phyloP scores from a whole-genome alignment of 2,113 vertebrate species.

The Rhynchomys soricoides region DNA sequence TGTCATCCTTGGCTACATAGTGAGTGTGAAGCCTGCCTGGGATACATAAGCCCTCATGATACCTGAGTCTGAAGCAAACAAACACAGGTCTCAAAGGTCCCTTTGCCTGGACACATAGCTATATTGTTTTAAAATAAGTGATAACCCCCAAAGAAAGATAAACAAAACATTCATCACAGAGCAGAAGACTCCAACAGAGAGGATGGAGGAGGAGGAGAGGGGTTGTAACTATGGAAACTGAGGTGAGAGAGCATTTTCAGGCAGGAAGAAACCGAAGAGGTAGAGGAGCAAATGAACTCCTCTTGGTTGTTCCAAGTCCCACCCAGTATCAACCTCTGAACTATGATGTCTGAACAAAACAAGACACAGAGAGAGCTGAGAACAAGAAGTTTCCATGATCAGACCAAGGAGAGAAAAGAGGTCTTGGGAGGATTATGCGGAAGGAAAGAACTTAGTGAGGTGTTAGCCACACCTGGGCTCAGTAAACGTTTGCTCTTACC shows the following conservation, averaged over 20 bases:
- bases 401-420: background rate
- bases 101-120: background rate
- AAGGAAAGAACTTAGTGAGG: conserved; percentile 1
- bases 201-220: background rate
- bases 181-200: background rate
- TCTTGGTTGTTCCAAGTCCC: background rate
- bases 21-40: background rate
- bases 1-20: background rate
- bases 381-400: conserved; percentile 16
- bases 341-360: conserved; percentile 7
- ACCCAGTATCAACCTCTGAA: background rate
- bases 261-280: background rate
- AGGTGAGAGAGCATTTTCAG: background rate
- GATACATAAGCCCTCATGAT: background rate
- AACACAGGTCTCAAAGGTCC: background rate
- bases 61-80: background rate
- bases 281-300: background rate
- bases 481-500: conserved; percentile 31
- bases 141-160: background rate
- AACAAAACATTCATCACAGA: background rate
- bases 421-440: background rate
- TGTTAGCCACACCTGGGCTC: conserved; percentile 9
- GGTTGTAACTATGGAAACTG: background rate
- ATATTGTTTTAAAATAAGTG: background rate
- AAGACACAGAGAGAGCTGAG: conserved; percentile 32